Percentiles rank a stretch among this genome's conserved stretches.
phyloP scores from a whole-genome alignment of 2,888 invertebrate species.

The Allophyes oxyacanthae region DNA sequence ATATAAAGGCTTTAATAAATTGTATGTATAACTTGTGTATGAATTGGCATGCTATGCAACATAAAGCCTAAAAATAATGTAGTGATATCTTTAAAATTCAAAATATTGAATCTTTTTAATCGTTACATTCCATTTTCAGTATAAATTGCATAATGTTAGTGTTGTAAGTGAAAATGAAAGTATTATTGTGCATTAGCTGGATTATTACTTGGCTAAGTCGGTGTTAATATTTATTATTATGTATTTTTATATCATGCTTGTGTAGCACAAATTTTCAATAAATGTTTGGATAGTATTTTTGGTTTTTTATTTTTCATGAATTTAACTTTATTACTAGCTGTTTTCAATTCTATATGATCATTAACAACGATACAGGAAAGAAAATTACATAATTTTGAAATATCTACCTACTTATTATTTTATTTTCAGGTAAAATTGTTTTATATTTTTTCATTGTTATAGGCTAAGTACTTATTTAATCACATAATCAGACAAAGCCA shows the following conservation, averaged over 20 bases:
- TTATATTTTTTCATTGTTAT: too few species aligned
- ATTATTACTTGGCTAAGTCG: constrained; percentile 82
- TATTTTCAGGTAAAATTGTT: too few species aligned
- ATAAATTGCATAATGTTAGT: constrained; percentile 66
- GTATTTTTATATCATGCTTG: constrained; percentile 89
- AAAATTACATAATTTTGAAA: too few species aligned
- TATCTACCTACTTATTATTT: too few species aligned
- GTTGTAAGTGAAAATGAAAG: constrained; percentile 81
- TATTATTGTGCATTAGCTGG: constrained; percentile 86
- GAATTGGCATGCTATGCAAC: constrained; percentile 31
- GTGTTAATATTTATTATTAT: constrained; percentile 88
- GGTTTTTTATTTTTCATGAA: constrained; percentile 22
- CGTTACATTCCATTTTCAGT: constrained; percentile 72
- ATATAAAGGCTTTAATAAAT: constrained; percentile 35
- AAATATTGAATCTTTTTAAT: constrained; percentile 47
- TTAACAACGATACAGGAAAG: too few species aligned
- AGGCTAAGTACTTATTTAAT: too few species aligned
- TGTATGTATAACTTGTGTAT: constrained; percentile 24
- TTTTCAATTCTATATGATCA: too few species aligned
- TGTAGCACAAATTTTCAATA: constrained; percentile 89
- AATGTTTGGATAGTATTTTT: constrained; percentile 80
- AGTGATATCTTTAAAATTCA: constrained; percentile 26
- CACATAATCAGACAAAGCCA: too few species aligned
- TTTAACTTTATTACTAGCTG: too few species aligned
- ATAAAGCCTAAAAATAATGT: constrained; percentile 27